phyloP scores from a whole-genome alignment of 2,113 vertebrate genomes.

The Thalassoma bifasciatum region DNA sequence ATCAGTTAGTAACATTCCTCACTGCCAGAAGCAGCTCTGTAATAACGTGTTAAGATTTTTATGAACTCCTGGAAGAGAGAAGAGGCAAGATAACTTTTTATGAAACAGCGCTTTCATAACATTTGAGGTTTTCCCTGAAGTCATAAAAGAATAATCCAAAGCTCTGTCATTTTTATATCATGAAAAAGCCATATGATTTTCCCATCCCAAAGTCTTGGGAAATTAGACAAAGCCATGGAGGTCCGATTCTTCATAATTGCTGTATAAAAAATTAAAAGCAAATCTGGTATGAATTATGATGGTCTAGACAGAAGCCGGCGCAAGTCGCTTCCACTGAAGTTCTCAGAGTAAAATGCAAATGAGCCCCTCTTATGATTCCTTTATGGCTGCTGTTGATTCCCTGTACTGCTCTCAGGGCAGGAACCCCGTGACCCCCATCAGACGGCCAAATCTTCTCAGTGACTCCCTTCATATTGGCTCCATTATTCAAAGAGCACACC shows the following conservation, averaged over 20 bases:
- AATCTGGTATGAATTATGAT: conserved; percentile 72
- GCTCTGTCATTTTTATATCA: conserved; percentile 66
- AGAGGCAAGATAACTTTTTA: conserved; percentile 60
- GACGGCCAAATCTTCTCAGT: conserved; percentile 74
- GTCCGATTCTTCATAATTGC: conserved; percentile 72
- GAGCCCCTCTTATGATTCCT: conserved; percentile 68
- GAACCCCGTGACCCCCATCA: conserved; percentile 78
- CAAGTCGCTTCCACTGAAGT: conserved; percentile 62
- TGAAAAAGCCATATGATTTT: conserved; percentile 67
- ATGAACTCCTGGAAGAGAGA: conserved; percentile 60
- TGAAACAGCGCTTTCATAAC: conserved; percentile 66
- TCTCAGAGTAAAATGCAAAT: conserved; percentile 81
- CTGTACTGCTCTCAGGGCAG: conserved; percentile 58
- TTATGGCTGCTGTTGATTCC: conserved; percentile 75
- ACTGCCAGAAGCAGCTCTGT: conserved; percentile 49
- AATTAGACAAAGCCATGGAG: conserved; percentile 72
- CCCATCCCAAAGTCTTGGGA: conserved; percentile 74
- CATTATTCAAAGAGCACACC: conserved; percentile 81
- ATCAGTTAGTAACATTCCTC: conserved; percentile 47
- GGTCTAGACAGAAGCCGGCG: conserved; percentile 56
- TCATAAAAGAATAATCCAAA: conserved; percentile 64
- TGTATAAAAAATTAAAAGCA: conserved; percentile 79
- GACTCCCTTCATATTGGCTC: conserved; percentile 77
- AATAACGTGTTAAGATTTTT: conserved; percentile 56
- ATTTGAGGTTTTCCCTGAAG: conserved; percentile 62